These are phyloP conservation scores for Dascyllus trimaculatus DNA, from an alignment of 2,113 vertebrate genomes.

Conservation along the genomic window DNA sequence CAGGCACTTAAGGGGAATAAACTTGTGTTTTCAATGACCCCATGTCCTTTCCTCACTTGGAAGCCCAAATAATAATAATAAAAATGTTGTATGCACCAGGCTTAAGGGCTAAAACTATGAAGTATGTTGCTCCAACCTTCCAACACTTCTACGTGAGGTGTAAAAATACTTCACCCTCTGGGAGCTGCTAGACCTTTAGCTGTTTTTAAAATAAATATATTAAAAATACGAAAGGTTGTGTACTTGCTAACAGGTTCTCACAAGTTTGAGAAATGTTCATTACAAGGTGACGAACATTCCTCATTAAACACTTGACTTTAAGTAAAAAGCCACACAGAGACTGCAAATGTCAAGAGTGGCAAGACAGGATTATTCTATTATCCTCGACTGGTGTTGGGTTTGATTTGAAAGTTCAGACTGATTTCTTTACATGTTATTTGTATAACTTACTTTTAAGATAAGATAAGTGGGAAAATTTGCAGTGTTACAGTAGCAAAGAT, in stretches of 20 bases:
- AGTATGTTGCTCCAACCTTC: slow-evolving; percentile 19
- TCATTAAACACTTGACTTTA: not conserved
- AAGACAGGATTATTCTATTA: not conserved
- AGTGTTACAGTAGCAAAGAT: too few relatives aligned
- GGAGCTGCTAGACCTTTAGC: slow-evolving; percentile 6
- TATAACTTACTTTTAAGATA: not conserved
- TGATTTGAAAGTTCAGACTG: not conserved
- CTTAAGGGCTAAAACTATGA: not conserved
- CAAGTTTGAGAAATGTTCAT: slow-evolving; percentile 1
- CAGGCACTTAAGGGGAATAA: not conserved
- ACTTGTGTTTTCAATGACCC: not conserved
- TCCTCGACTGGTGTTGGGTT: not conserved
- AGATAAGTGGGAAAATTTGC: too few relatives aligned
- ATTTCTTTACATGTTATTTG: not conserved
- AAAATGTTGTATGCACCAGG: too few relatives aligned
- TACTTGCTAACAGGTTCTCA: slow-evolving; percentile 12
- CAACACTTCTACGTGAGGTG: not conserved
- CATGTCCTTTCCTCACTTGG: not conserved
- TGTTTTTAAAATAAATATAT: slow-evolving; percentile 8
- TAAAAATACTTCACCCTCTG: slow-evolving; percentile 16
- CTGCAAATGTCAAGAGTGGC: not conserved
- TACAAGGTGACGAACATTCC: not conserved
- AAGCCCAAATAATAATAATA: not conserved
- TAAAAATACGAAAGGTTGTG: slow-evolving; percentile 15
- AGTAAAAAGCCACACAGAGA: not conserved